These are phyloP conservation scores for Iphiclides podalirius DNA, from an alignment of 2,888 invertebrate species.

Conservation along the genomic window DNA sequence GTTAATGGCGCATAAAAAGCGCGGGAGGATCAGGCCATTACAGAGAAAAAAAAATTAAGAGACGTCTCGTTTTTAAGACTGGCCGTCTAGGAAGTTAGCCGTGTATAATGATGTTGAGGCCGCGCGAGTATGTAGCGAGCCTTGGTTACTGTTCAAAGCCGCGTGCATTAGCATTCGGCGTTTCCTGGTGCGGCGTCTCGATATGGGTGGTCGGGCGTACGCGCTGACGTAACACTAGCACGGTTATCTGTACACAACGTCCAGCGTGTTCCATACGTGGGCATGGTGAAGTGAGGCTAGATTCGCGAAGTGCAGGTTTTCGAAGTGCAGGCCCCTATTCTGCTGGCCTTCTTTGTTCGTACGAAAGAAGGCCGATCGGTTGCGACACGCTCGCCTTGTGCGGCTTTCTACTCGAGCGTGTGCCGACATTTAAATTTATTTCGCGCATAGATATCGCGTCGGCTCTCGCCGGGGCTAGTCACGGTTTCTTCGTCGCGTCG, in stretches of 20 bases:
- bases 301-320: not conserved
- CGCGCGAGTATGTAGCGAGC: slow-evolving; percentile 65
- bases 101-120: slow-evolving; percentile 64
- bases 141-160: slow-evolving; percentile 76
- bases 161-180: slow-evolving; percentile 73
- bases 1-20: not conserved
- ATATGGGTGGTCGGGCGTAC: slow-evolving; percentile 44
- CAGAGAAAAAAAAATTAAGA: no score
- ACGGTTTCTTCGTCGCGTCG: slow-evolving; percentile 62
- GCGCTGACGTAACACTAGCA: slow-evolving; percentile 29
- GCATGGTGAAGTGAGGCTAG: not conserved
- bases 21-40: not conserved
- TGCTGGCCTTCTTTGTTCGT: slow-evolving; percentile 73
- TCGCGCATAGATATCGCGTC: slow-evolving; percentile 69
- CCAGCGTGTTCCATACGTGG: slow-evolving; percentile 39
- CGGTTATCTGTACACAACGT: slow-evolving; percentile 40
- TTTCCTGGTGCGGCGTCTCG: slow-evolving; percentile 66
- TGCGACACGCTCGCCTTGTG: slow-evolving; percentile 75
- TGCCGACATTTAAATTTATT: slow-evolving; percentile 77
- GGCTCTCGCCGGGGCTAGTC: slow-evolving; percentile 65
- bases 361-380: slow-evolving; percentile 74
- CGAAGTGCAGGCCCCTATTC: not conserved
- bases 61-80: not conserved
- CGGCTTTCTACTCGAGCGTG: slow-evolving; percentile 78
- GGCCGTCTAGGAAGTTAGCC: slow-evolving; percentile 61